Percentiles rank a stretch among this genome's conserved stretches.
Conservation (phyloP, 1,140 invertebrate genomes). For the Centruroides sculpturatus region DNA sequence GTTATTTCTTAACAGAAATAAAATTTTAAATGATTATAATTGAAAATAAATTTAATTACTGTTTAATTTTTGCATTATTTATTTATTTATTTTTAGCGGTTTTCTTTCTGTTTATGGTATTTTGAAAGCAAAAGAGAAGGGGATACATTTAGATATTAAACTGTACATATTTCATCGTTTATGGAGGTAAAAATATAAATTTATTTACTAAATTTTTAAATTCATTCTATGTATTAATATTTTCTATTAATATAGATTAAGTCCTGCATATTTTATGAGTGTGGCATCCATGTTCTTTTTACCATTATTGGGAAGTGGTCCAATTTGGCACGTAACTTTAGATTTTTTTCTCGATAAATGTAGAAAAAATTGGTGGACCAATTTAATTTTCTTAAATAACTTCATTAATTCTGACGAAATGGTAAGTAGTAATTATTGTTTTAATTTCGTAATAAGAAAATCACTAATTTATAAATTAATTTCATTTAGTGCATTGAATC, state of each 20-base stretch:
- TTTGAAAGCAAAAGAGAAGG: too few relatives aligned
- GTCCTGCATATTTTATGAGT: slow-evolving; percentile 7
- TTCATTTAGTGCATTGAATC: slow-evolving; percentile 29
- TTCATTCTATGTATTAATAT: too few relatives aligned
- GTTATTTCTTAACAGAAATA: too few relatives aligned
- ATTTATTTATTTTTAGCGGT: too few relatives aligned
- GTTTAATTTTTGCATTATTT: too few relatives aligned
- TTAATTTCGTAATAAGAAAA: background rate
- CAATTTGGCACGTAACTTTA: slow-evolving; percentile 9
- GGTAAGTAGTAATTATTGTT: slow-evolving; percentile 15
- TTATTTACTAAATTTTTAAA: too few relatives aligned
- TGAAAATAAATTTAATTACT: too few relatives aligned
- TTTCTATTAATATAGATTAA: slow-evolving; percentile 2
- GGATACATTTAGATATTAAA: too few relatives aligned
- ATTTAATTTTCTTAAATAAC: slow-evolving; percentile 42
- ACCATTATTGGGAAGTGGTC: slow-evolving; percentile 13
- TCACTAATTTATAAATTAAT: background rate
- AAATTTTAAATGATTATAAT: too few relatives aligned
- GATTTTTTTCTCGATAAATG: slow-evolving; percentile 9
- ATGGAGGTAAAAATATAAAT: too few relatives aligned
- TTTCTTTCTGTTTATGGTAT: too few relatives aligned
- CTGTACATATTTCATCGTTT: too few relatives aligned
- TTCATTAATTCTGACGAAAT: slow-evolving; percentile 45
- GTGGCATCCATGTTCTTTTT: slow-evolving; percentile 14
- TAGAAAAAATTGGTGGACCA: slow-evolving; percentile 18